phyloP scores from a whole-genome alignment of 2,888 invertebrate genomes.

The Trachelus stipa region DNA sequence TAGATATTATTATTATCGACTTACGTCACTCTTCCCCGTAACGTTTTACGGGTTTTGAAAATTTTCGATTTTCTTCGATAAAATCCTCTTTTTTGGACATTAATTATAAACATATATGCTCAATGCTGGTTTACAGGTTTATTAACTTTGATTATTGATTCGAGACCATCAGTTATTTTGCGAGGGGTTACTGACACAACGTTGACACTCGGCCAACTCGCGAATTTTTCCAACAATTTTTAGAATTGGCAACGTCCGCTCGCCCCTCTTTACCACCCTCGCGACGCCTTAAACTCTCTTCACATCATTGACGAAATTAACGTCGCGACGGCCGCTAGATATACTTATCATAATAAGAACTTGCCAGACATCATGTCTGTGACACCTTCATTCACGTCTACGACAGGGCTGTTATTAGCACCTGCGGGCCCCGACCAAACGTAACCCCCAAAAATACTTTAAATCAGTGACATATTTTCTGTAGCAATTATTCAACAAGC shows the following conservation, averaged over 20 bases:
- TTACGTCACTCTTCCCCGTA: too few relatives aligned
- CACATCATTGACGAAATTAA: constrained; percentile 23
- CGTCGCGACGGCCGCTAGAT: not conserved
- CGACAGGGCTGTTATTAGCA: not conserved
- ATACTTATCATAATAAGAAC: not conserved
- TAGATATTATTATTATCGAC: not conserved
- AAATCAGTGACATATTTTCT: not conserved
- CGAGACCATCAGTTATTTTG: not conserved
- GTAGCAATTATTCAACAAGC: not conserved
- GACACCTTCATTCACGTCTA: constrained; percentile 21
- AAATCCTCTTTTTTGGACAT: not conserved
- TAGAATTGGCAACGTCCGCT: constrained; percentile 20
- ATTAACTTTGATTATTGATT: not conserved
- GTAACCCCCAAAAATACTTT: not conserved
- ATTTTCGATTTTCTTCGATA: not conserved
- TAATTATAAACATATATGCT: not conserved
- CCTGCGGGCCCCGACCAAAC: not conserved
- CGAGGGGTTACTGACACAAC: constrained; percentile 22
- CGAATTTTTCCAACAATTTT: constrained; percentile 25
- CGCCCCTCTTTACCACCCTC: not conserved
- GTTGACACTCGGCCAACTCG: constrained; percentile 22
- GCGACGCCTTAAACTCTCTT: not conserved
- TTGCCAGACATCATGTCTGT: constrained; percentile 22
- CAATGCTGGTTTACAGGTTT: not conserved
- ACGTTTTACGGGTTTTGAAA: not conserved